A percentile compares a stretch with the other conserved stretches of the same genome.
Conservation (phyloP, 2,888 invertebrate genomes). For the Pterostichus niger region DNA sequence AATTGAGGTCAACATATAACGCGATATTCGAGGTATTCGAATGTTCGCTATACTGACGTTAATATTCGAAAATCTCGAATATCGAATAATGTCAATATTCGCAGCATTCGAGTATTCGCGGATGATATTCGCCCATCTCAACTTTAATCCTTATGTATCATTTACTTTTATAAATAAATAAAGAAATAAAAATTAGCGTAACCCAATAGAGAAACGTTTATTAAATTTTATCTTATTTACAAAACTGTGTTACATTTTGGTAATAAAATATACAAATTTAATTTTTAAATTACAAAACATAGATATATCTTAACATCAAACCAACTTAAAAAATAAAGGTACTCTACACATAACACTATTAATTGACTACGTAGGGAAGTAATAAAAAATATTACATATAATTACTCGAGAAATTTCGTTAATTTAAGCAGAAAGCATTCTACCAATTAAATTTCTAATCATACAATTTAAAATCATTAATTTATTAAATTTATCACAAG, state of each 20-base stretch:
- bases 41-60: too few species aligned
- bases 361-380: constrained; percentile 63
- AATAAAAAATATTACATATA: constrained; percentile 35
- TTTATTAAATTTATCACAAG: constrained; percentile 42
- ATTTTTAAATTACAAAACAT: constrained; percentile 63
- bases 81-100: too few species aligned
- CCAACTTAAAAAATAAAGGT: constrained; percentile 57
- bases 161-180: not conserved
- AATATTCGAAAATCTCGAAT: too few species aligned
- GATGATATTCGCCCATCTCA: too few species aligned
- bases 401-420: constrained; percentile 32
- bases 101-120: too few species aligned
- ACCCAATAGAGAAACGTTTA: constrained; percentile 59
- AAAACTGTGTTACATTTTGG: constrained; percentile 58
- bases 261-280: constrained; percentile 64
- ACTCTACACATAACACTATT: constrained; percentile 52
- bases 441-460: constrained; percentile 21
- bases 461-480: constrained; percentile 33
- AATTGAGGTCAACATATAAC: too few species aligned
- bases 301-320: constrained; percentile 59
- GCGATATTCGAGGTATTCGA: too few species aligned
- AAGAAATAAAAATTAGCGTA: constrained; percentile 23
- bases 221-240: constrained; percentile 62
- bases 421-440: constrained; percentile 51
- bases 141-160: too few species aligned